phyloP scores from a whole-genome alignment of 2,888 invertebrate species.

The Cantharis nigra region DNA sequence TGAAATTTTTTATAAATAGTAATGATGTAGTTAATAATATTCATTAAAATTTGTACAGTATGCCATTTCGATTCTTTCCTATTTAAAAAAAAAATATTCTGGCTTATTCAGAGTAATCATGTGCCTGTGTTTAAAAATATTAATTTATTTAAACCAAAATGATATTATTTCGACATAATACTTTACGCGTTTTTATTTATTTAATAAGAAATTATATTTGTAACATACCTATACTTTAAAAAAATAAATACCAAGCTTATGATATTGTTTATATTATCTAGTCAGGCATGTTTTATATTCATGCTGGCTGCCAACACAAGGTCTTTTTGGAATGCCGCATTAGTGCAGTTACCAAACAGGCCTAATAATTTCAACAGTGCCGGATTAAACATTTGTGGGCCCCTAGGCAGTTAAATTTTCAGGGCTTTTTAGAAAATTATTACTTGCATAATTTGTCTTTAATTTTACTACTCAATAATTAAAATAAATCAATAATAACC shows the following conservation, averaged over 20 bases:
- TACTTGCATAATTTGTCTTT: too few relatives aligned
- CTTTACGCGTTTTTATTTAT: not conserved
- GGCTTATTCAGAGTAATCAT: not conserved
- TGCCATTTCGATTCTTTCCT: not conserved
- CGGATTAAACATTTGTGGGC: too few relatives aligned
- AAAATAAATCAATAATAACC: too few relatives aligned
- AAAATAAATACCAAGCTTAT: not conserved
- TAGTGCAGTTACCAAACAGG: too few relatives aligned
- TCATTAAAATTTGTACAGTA: not conserved
- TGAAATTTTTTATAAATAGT: not conserved
- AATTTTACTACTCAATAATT: too few relatives aligned
- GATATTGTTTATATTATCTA: not conserved
- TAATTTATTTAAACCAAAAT: not conserved
- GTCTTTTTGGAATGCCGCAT: too few relatives aligned
- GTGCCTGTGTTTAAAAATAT: not conserved
- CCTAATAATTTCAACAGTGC: not conserved
- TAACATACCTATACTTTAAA: not conserved
- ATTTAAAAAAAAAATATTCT: too few relatives aligned
- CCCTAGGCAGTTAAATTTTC: too few relatives aligned
- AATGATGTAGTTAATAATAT: not conserved
- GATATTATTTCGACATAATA: not conserved
- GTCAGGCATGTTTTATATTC: not conserved
- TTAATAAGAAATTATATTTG: not conserved
- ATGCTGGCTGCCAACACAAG: not conserved
- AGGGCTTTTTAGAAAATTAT: too few relatives aligned